Conservation (phyloP, 2,888 invertebrate genomes). For the Lomographa bimaculata region DNA sequence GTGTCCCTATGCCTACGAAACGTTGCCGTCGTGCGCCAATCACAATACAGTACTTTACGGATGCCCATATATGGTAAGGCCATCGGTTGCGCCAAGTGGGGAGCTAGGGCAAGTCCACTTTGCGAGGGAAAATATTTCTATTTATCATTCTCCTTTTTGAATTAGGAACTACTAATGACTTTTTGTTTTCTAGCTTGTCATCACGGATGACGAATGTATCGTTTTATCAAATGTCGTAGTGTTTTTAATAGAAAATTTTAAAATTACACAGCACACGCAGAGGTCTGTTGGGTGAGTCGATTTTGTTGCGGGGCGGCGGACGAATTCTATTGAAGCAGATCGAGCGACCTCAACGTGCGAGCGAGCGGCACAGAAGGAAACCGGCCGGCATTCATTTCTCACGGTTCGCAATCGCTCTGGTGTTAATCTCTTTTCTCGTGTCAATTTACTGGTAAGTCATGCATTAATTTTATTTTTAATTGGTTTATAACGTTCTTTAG, state of each 20-base stretch:
- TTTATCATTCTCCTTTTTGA: conserved; percentile 30
- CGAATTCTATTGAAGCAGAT: conserved; percentile 67
- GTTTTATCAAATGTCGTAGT: conserved; percentile 47
- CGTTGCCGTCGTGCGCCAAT: conserved; percentile 85
- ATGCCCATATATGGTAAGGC: conserved; percentile 93
- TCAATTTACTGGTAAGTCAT: conserved; percentile 55
- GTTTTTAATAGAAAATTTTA: conserved; percentile 47
- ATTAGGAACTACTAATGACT: conserved; percentile 25
- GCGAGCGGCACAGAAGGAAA: conserved; percentile 62
- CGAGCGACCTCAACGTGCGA: conserved; percentile 63
- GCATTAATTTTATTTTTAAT: conserved; percentile 7
- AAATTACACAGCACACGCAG: conserved; percentile 54
- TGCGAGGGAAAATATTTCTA: conserved; percentile 42
- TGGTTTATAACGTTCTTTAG: neutral
- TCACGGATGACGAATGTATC: conserved; percentile 43
- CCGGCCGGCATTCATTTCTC: conserved; percentile 76
- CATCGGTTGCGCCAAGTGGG: conserved; percentile 80
- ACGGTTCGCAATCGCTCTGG: conserved; percentile 64
- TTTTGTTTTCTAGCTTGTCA: conserved; percentile 37
- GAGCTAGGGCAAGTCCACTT: conserved; percentile 76
- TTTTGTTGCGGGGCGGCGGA: conserved; percentile 58
- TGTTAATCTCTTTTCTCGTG: conserved; percentile 48
- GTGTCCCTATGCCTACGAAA: conserved; percentile 66
- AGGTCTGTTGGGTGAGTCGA: conserved; percentile 70
- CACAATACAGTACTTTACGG: conserved; percentile 85